These are phyloP conservation scores for Stenurella melanura DNA, from an alignment of 2,888 invertebrate species.

Conservation along the genomic window DNA sequence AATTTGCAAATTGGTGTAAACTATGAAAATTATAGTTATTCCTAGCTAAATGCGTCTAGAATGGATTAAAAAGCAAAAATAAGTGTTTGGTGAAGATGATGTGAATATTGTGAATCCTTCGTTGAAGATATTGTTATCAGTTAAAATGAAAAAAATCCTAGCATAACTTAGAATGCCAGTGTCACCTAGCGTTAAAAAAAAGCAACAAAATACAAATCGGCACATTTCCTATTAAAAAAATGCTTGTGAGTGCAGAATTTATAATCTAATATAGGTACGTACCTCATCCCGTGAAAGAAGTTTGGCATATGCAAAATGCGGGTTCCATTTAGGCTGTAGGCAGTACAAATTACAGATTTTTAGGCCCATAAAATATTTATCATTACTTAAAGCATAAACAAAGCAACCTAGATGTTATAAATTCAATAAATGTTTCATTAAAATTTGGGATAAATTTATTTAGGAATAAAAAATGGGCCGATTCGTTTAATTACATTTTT, in stretches of 20 bases:
- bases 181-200: background rate
- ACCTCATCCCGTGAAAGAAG: slow-evolving; percentile 72
- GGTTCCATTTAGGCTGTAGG: slow-evolving; percentile 75
- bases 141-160: background rate
- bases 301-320: slow-evolving; percentile 77
- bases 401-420: background rate
- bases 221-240: slow-evolving; percentile 47
- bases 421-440: background rate
- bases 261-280: slow-evolving; percentile 47
- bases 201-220: slow-evolving; percentile 47
- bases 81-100: background rate
- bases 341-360: slow-evolving; percentile 50
- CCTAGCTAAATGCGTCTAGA: background rate
- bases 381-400: background rate
- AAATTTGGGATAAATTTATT: slow-evolving; percentile 27
- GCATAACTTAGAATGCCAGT: background rate
- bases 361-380: slow-evolving; percentile 14
- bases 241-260: slow-evolving; percentile 24
- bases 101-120: background rate
- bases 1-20: background rate
- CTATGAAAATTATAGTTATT: background rate
- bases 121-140: background rate
- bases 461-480: slow-evolving; percentile 59
- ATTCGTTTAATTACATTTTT: slow-evolving; percentile 45
- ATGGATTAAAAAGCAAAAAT: background rate